Evolutionary conservation across 2,888 invertebrate genomes (phyloP).

Genomic region (Serripes groenlandicus): DNA sequence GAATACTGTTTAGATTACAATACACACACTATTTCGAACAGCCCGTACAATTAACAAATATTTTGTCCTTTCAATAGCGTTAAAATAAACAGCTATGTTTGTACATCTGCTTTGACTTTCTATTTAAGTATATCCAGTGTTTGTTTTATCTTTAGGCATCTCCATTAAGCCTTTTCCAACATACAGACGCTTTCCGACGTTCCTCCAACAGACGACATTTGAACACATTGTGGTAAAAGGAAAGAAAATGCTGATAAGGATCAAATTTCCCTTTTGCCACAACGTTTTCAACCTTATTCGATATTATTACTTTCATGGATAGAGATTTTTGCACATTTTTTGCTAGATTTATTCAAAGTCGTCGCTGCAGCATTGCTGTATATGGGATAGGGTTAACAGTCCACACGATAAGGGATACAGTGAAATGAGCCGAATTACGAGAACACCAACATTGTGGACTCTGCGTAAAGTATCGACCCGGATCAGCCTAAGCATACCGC

Average conservation of each 20-base stretch:
- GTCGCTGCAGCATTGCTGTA: not conserved
- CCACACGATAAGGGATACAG: not conserved
- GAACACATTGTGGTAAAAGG: not conserved
- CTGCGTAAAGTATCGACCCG: no score
- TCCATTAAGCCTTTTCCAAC: not conserved
- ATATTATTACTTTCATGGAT: not conserved
- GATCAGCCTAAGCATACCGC: no score
- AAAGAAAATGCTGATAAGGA: not conserved
- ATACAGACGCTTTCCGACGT: not conserved
- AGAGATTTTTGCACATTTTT: not conserved
- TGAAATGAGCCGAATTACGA: not conserved
- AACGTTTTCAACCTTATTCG: not conserved
- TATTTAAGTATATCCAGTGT: no score
- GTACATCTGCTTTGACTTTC: no score
- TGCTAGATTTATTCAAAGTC: not conserved
- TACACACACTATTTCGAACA: no score
- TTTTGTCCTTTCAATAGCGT: no score
- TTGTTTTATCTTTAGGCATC: not conserved
- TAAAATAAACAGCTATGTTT: no score
- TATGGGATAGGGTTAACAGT: no score
- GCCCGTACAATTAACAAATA: no score
- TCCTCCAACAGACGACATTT: not conserved
- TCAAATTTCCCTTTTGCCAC: not conserved
- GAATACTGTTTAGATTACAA: no score
- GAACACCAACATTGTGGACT: no score